These are phyloP conservation scores for Diploscapter pachys DNA, from an alignment of 1,140 invertebrate genomes.

Conservation along the genomic window DNA sequence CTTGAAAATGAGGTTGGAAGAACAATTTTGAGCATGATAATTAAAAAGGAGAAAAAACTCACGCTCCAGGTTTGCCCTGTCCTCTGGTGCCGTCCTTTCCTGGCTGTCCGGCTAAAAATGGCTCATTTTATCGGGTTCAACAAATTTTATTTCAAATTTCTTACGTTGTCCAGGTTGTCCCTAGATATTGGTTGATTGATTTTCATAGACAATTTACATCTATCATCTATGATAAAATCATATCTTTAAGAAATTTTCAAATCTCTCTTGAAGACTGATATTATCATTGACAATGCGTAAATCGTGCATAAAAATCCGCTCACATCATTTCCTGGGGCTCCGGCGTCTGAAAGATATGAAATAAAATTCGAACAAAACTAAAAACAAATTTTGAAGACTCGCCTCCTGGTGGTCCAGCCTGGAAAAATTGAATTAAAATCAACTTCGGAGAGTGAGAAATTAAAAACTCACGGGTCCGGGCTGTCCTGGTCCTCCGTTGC, in stretches of 20 bases:
- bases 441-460: background rate
- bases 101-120: background rate
- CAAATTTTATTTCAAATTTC: too few relatives aligned
- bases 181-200: background rate
- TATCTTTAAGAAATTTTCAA: too few relatives aligned
- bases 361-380: too few relatives aligned
- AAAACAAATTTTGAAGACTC: too few relatives aligned
- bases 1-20: too few relatives aligned
- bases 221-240: too few relatives aligned
- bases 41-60: background rate
- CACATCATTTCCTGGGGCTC: slow-evolving; percentile 6
- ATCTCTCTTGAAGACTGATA: too few relatives aligned
- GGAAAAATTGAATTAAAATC: background rate
- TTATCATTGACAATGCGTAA: too few relatives aligned
- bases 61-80: slow-evolving; percentile 26
- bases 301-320: too few relatives aligned
- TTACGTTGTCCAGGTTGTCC: background rate
- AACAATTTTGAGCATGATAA: background rate
- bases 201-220: too few relatives aligned
- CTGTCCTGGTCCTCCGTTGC: slow-evolving; percentile 22
- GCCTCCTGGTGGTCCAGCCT: background rate
- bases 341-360: slow-evolving; percentile 10
- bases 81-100: slow-evolving; percentile 27
- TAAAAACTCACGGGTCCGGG: slow-evolving; percentile 14
- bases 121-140: background rate